Evolutionary conservation across 2,888 invertebrate species (phyloP).

Genomic region (Dryadula phaetusa): DNA sequence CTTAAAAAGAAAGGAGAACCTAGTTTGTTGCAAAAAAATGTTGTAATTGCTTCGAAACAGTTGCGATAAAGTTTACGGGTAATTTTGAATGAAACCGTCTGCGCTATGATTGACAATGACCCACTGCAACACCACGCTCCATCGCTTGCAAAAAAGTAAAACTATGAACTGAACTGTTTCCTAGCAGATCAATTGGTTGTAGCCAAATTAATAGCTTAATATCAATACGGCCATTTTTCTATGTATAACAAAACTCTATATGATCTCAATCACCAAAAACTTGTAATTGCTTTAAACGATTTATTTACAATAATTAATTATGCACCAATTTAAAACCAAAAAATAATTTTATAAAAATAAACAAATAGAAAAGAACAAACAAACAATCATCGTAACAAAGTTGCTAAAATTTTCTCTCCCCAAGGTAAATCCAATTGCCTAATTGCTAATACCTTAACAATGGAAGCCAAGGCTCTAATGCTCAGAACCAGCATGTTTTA

Average conservation of each 20-base stretch:
- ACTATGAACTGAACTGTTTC: slow-evolving; percentile 33
- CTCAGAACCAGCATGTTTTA: slow-evolving; percentile 60
- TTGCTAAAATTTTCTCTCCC: slow-evolving; percentile 46
- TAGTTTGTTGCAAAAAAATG: slow-evolving; percentile 43
- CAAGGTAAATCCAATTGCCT: slow-evolving; percentile 71
- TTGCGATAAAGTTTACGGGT: slow-evolving; percentile 74
- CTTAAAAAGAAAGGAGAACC: slow-evolving; percentile 41
- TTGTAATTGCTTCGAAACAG: slow-evolving; percentile 67
- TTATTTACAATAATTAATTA: not conserved
- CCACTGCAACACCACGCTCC: slow-evolving; percentile 59
- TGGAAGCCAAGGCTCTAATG: slow-evolving; percentile 68
- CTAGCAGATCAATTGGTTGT: slow-evolving; percentile 21
- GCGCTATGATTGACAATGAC: slow-evolving; percentile 78
- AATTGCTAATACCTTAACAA: slow-evolving; percentile 71
- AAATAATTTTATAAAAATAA: not conserved
- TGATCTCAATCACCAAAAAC: not conserved
- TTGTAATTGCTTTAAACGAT: not conserved
- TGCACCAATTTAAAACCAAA: not conserved
- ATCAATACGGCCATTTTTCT: not conserved
- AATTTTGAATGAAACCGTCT: slow-evolving; percentile 74
- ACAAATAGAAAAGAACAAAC: not conserved
- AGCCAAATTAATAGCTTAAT: not conserved
- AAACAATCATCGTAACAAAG: slow-evolving; percentile 5
- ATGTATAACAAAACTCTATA: not conserved
- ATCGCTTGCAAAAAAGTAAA: slow-evolving; percentile 45